These are phyloP conservation scores for Sebastes hubbsi DNA, from an alignment of 2,797 vertebrate species.

Conservation along the genomic window DNA sequence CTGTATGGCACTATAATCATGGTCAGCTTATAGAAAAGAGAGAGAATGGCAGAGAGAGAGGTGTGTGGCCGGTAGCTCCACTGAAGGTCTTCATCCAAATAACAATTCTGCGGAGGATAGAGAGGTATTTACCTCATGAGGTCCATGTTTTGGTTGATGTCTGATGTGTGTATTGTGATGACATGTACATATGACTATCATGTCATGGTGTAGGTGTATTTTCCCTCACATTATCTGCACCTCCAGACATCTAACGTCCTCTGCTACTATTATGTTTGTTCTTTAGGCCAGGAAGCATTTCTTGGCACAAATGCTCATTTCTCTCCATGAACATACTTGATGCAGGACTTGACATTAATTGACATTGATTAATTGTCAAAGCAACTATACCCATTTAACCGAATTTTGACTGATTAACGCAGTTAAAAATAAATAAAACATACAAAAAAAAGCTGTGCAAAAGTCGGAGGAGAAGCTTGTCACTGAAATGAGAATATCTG, in stretches of 20 bases:
- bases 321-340: too few relatives aligned
- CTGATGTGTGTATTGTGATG: conserved; percentile 20
- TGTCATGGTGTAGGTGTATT: background rate
- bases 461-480: accelerated
- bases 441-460: too few relatives aligned
- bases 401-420: too few relatives aligned
- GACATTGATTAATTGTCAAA: too few relatives aligned
- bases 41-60: conserved; percentile 47
- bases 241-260: background rate
- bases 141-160: conserved; percentile 19
- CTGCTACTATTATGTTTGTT: background rate
- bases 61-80: background rate
- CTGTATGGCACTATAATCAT: conserved; percentile 75
- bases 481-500: too few relatives aligned
- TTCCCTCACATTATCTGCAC: conserved; percentile 9
- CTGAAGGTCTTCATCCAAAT: conserved; percentile 36
- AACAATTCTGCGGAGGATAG: background rate
- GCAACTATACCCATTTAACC: too few relatives aligned
- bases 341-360: too few relatives aligned
- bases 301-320: too few relatives aligned
- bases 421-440: too few relatives aligned
- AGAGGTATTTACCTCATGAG: conserved; percentile 12
- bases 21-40: conserved; percentile 66
- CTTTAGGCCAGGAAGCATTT: too few relatives aligned
- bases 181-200: conserved; percentile 2